Percentiles rank a stretch among this genome's conserved stretches.
phyloP scores from a whole-genome alignment of 1,140 invertebrate species.

The Bombus breviceps region DNA sequence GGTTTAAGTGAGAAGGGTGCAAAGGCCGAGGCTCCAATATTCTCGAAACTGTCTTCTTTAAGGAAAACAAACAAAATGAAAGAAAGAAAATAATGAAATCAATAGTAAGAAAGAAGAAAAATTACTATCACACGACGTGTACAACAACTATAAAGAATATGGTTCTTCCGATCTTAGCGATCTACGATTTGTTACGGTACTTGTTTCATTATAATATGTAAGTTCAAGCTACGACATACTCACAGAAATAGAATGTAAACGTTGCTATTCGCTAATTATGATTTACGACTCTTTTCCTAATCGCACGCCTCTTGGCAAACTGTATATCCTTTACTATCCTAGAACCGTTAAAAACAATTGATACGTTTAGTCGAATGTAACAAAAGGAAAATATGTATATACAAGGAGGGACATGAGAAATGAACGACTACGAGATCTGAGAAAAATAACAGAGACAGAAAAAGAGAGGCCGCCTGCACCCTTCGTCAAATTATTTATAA shows the following conservation, averaged over 20 bases:
- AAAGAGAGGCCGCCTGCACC: conserved; percentile 60
- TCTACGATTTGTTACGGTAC: background rate
- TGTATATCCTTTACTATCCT: background rate
- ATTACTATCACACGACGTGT: background rate
- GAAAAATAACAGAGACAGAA: conserved; percentile 21
- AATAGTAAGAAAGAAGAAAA: conserved; percentile 8
- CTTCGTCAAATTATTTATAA: conserved; percentile 60
- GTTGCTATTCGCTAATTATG: background rate
- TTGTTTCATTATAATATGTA: background rate
- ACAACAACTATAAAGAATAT: background rate
- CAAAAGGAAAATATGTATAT: conserved; percentile 1
- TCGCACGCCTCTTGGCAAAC: background rate
- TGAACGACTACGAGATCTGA: background rate
- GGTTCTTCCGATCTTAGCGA: background rate
- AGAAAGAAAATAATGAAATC: background rate
- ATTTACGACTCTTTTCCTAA: background rate
- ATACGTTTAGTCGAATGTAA: background rate
- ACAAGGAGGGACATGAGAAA: background rate
- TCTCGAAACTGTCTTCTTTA: conserved; percentile 36
- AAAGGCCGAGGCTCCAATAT: conserved; percentile 36
- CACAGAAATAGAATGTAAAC: conserved; percentile 18
- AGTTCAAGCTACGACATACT: background rate
- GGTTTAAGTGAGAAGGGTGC: conserved; percentile 63
- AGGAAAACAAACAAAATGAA: background rate
- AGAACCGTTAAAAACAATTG: background rate